Base-by-base conservation (phyloP, 2,113 vertebrate genomes). In the Bufo gargarizans region DNA sequence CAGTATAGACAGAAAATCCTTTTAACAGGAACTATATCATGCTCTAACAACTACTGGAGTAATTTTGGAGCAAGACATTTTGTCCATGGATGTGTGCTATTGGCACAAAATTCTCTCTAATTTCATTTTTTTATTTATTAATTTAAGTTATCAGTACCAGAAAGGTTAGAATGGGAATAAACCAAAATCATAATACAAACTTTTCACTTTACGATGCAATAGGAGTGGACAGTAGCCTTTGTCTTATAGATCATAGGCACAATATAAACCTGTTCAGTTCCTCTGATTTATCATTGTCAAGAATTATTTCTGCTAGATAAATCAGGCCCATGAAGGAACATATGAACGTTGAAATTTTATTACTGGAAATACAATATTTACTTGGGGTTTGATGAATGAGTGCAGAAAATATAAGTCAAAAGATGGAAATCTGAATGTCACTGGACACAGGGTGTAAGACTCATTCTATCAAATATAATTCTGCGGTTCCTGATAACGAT, bases 221-320 rank as follows among this genome's bases (percentile, higher is more conserved):
- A 80, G 9, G 22, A 80, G 9, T 13, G 33, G 77, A 59, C 77
- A 83, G 11, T 83, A 67, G 81, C 61, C 81, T 69, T 83, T 83
- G 81, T 11, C 69, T 69, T 83, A 69, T 69, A 67, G 63, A 83
- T 67, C 61, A 69, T 19, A 83, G 20, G 12, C 69, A 65, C 61
- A 50, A n/a, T 20, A 69, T 83, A 83, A 69, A 83, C 69, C 81
- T 83, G 81, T 83, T 50, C 45, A 63, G 69, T 83, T 83, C 61
- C 4, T 83, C 49, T 67, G 61, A 65, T 83, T 67, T 83, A 69
- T 83, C 81, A 67, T 13, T 50, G 81, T 83, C 81, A 50, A 69
- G 61, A 67, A 83, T 67, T 69, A 83, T 83, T 53, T 16, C 45
- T 67, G 33, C 47, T 14, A 83, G 61, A 83, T 67, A 65, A 83